Evolutionary conservation across 2,113 vertebrate species (phyloP).

Genomic region (Pelobates fuscus): DNA sequence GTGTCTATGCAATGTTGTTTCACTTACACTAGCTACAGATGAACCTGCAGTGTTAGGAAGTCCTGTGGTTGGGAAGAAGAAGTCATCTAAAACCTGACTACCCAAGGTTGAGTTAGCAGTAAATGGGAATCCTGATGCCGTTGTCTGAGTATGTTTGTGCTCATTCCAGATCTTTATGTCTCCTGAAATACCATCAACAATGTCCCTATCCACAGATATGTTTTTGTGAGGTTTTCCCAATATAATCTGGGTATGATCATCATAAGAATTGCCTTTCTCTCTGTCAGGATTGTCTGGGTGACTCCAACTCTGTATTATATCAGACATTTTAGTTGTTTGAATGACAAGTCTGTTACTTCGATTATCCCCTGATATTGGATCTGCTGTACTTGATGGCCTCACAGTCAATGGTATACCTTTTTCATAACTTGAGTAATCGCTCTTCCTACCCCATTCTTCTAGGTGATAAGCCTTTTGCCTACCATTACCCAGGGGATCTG

Average conservation of each 20-base stretch:
- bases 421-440: neutral
- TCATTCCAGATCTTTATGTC: neutral
- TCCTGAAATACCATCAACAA: constrained; percentile 26
- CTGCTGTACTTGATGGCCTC: neutral
- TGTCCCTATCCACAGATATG: neutral
- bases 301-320: neutral
- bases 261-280: neutral
- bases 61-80: constrained; percentile 34
- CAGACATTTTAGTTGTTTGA: neutral
- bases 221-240: neutral
- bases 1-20: neutral
- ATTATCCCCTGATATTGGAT: neutral
- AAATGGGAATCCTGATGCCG: neutral
- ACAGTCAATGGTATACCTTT: neutral
- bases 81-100: constrained; percentile 19
- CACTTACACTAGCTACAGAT: neutral
- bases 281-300: neutral
- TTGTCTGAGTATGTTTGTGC: neutral
- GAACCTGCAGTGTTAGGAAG: neutral
- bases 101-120: neutral
- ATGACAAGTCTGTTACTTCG: neutral
- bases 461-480: neutral
- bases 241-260: neutral
- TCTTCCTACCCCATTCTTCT: neutral
- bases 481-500: neutral